phyloP scores from a whole-genome alignment of 2,113 vertebrate species.

The Psettodes erumei region DNA sequence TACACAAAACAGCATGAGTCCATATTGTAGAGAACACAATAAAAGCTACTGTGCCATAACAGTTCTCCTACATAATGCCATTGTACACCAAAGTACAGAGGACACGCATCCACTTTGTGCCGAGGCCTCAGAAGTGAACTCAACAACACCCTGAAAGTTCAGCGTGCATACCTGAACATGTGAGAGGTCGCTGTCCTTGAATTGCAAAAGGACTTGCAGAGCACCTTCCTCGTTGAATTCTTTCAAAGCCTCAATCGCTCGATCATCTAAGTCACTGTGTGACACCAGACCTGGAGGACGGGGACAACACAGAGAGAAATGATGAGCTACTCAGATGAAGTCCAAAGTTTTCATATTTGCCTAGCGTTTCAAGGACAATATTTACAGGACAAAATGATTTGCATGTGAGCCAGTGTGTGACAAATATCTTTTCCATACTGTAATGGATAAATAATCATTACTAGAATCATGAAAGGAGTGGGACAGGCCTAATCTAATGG shows the following conservation, averaged over 20 bases:
- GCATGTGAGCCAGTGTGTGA: background rate
- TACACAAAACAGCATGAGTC: background rate
- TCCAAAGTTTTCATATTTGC: background rate
- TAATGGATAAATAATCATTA: slow-evolving; percentile 6
- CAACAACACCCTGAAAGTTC: background rate
- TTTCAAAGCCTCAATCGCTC: slow-evolving; percentile 98
- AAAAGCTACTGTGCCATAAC: slow-evolving; percentile 9
- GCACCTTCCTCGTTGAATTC: slow-evolving; percentile 99
- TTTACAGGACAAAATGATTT: background rate
- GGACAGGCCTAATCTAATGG: slow-evolving; percentile 24
- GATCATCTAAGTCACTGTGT: slow-evolving; percentile 99
- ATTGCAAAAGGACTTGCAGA: slow-evolving; percentile 97
- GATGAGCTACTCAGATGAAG: background rate
- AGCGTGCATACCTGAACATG: slow-evolving; percentile 92
- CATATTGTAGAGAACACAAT: background rate
- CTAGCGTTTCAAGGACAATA: background rate
- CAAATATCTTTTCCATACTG: background rate
- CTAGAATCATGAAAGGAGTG: slow-evolving; percentile 2
- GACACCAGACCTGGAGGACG: slow-evolving; percentile 91
- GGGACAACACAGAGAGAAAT: slow-evolving; percentile 48
- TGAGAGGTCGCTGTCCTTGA: slow-evolving; percentile 99
- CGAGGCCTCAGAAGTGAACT: background rate
- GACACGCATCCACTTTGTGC: background rate
- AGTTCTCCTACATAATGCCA: background rate
- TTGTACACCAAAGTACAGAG: background rate